Base-by-base conservation (phyloP, 2,797 vertebrate species). In the Netta rufina region DNA sequence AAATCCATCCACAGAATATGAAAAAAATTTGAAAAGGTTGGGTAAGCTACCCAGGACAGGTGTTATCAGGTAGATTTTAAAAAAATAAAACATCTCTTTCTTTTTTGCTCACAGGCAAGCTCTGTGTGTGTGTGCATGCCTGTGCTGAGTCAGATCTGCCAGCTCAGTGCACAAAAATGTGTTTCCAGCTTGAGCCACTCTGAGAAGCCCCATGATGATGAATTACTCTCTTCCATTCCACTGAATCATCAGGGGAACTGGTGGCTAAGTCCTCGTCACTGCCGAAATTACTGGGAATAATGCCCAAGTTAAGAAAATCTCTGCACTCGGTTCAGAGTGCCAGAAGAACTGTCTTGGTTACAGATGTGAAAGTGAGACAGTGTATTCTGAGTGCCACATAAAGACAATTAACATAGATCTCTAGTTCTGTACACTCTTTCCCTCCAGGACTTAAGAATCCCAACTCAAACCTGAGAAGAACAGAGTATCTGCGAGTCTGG, bases 91-190 rank as follows among this genome's bases (percentile, higher is more conserved):
- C 13, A 49, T 15, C 3, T 84, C 82, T 6, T n/a, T 21, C 6
- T 88, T 71, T 53, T 91, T 60, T 3, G 2, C 15, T 83, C 30
- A 65, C 4, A 47, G 38, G 18, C 64, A 84, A 82, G 12, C 14
- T 69, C 0, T 51, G 20, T 25, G 9, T 47, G 11, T 3, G 24
- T 1, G 9, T 2, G 12, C 2, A 8, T 4, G 5, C 18, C 18
- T 7, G 11, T 3, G 6, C 4, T 13, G 60, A 89, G 39, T 53
- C 78, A 82, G 47, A 74, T 67, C 47, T 56, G 18, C 41, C 47
- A 32, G 38, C 61, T 71, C 41, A 71, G 22, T 39, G 54, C 11
- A 49, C n/a, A 89, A 67, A 92, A 91, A 67, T 11, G 8, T 9
- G 20, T 87, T 69, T 92, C 57, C 43, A 74, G 32, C n/a, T 90